phyloP scores from a whole-genome alignment of 2,797 vertebrate species.

The Cuculus canorus region DNA sequence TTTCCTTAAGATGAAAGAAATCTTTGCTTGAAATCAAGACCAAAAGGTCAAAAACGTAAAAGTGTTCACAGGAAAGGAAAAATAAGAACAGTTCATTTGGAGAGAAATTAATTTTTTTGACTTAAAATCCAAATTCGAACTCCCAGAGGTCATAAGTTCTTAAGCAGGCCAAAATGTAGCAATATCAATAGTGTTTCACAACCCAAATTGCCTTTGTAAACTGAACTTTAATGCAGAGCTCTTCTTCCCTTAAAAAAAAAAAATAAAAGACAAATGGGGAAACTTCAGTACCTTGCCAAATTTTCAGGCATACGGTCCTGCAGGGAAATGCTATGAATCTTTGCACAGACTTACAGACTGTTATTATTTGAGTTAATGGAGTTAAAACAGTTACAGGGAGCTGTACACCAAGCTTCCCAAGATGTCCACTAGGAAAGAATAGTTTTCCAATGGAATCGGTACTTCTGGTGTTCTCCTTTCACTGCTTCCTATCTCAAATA shows the following conservation, averaged over 20 bases:
- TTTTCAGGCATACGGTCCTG: background rate
- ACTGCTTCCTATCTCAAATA: background rate
- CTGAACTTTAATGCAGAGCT: background rate
- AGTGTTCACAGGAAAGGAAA: background rate
- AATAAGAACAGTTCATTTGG: background rate
- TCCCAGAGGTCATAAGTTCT: background rate
- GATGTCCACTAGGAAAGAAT: background rate
- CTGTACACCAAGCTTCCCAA: background rate
- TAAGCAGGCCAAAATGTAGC: background rate
- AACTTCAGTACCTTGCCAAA: background rate
- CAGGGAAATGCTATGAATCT: background rate
- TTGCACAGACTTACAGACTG: background rate
- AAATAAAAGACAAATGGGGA: background rate
- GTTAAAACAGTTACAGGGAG: background rate
- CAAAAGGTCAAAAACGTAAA: background rate
- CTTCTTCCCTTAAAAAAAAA: background rate
- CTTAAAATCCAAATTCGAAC: too few species aligned
- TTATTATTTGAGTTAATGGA: background rate
- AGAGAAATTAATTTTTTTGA: background rate
- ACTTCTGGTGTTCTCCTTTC: background rate
- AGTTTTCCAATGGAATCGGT: background rate
- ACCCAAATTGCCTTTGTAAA: background rate
- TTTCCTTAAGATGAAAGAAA: background rate
- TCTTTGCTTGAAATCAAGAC: background rate
- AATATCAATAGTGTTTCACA: background rate